Evolutionary conservation across 2,113 vertebrate genomes (phyloP), one percentile per base, ranked within the genome.

Genomic region (Microcebus griseorufus): DNA sequence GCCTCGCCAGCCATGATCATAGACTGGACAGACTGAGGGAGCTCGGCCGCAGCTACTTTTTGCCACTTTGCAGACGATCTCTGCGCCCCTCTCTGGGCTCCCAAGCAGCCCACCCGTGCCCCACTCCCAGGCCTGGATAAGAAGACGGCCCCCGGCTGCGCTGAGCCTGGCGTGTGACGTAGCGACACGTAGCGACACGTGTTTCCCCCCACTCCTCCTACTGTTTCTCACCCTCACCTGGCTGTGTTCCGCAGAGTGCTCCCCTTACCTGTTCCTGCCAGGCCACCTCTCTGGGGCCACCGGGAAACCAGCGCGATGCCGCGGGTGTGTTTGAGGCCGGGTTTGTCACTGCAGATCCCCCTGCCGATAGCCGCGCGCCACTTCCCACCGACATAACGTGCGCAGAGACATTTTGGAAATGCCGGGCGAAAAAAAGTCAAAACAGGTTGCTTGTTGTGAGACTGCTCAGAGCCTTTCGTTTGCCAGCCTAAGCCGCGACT

Each of bases 71-170:
- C 10, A 34, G 42, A 14, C 51, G 42, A 25, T 73, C 0, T 45
- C 51, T 39, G 4, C 51, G 2, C 6, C n/a, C 17, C 11, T 20
- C 17, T 53, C 2, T 13, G 2, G n/a, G 22, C 53, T 80, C 64
- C 48, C 1, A 0, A 58, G 5, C 6, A 48, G 23, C 37, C 27
- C 7, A 9, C 1, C 1, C 2, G 6, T 5, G 5, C 0, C 6
- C 17, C 9, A 6, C 9, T 25, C 8, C 0, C 25, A 0, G 0
- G 1, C 29, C 13, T 0, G 22, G 78, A 8, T 7, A 2, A 27
- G 45, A 58, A 79, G 67, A 64, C 11, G 60, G 62, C 62, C 62
- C 13, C 13, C 0, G 0, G 18, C 27, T 9, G 3, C 29, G 53
- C 22, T 5, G 37, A 11, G 5, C 23, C 17, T 88, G 48, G 25